A percentile compares a stretch with the other conserved stretches of the same genome.
phyloP scores from a whole-genome alignment of 2,888 invertebrate species.

The Formica aserva region DNA sequence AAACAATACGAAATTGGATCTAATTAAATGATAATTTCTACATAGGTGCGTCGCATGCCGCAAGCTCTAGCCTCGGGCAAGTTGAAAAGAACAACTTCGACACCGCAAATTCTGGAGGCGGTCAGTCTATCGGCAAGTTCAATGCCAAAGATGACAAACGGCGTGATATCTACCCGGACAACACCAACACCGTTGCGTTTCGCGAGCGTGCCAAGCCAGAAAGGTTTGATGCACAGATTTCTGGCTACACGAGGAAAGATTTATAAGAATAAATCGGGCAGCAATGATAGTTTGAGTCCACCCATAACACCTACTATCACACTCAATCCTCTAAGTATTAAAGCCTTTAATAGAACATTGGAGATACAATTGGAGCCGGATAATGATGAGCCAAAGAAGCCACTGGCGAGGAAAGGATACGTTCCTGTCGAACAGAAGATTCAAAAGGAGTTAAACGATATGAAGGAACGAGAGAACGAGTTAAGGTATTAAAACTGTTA shows the following conservation, averaged over 20 bases:
- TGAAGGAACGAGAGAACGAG: slow-evolving; percentile 93
- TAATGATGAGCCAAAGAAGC: slow-evolving; percentile 80
- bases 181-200: slow-evolving; percentile 86
- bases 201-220: slow-evolving; percentile 89
- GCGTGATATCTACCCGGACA: slow-evolving; percentile 80
- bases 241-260: slow-evolving; percentile 93
- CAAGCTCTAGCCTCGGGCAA: slow-evolving; percentile 81
- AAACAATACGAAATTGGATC: slow-evolving; percentile 16
- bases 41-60: slow-evolving; percentile 82
- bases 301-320: slow-evolving; percentile 75
- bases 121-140: slow-evolving; percentile 70
- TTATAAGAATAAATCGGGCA: slow-evolving; percentile 75
- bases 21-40: not conserved
- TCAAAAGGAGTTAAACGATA: slow-evolving; percentile 93
- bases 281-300: slow-evolving; percentile 69
- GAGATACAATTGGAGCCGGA: slow-evolving; percentile 76
- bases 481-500: slow-evolving; percentile 87
- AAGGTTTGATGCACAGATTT: slow-evolving; percentile 93
- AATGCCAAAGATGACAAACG: slow-evolving; percentile 82
- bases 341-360: slow-evolving; percentile 77
- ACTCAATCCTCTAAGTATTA: slow-evolving; percentile 79
- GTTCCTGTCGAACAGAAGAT: slow-evolving; percentile 96
- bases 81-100: slow-evolving; percentile 82
- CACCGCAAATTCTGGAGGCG: slow-evolving; percentile 81
- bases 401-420: slow-evolving; percentile 91